phyloP scores from a whole-genome alignment of 2,797 vertebrate genomes.

The Girardinus metallicus region DNA sequence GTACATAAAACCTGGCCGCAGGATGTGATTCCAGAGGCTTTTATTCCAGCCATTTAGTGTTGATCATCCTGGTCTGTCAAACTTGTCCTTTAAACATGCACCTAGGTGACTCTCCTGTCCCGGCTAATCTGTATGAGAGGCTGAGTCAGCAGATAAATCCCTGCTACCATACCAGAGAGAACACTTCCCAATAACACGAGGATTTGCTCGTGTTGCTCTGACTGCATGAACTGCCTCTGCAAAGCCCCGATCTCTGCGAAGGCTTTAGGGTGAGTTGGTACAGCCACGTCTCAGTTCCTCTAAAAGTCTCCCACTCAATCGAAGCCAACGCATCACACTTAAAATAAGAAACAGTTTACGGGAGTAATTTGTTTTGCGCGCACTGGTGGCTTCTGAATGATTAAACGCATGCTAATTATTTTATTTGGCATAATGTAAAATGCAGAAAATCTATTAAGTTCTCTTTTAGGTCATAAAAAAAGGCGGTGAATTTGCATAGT shows the following conservation, averaged over 20 bases:
- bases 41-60: constrained; percentile 27
- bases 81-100: constrained; percentile 50
- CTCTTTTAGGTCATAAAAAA: neutral
- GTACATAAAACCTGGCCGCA: neutral
- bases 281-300: constrained; percentile 28
- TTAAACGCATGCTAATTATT: neutral
- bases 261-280: constrained; percentile 22
- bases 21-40: constrained; percentile 18
- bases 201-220: constrained; percentile 41
- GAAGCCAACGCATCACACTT: neutral
- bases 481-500: neutral
- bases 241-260: constrained; percentile 21
- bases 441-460: neutral
- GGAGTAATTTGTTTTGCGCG: too few relatives aligned
- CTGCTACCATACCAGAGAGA: constrained; percentile 30
- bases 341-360: constrained; percentile 1
- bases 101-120: constrained; percentile 44
- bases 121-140: constrained; percentile 57
- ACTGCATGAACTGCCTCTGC: constrained; percentile 14
- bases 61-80: constrained; percentile 32
- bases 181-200: constrained; percentile 45
- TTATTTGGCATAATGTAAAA: neutral
- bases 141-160: constrained; percentile 63
- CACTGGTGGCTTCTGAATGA: neutral
- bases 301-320: constrained; percentile 31